Evolutionary conservation across 2,888 invertebrate species (phyloP), one percentile per base, ranked within the genome.

Genomic region (Polymixis lichenea): DNA sequence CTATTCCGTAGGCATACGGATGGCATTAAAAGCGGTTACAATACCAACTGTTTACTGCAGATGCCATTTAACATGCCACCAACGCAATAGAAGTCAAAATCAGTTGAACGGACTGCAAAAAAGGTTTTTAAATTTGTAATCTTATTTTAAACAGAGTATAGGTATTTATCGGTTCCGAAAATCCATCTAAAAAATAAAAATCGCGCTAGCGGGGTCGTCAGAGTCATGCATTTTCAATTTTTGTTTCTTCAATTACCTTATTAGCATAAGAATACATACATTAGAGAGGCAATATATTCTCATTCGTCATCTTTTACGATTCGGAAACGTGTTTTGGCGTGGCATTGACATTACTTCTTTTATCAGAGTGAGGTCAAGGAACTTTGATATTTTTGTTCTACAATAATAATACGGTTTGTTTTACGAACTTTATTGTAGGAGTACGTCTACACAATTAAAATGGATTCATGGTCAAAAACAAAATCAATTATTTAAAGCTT

Each of bases 361-460:
- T 85, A 83, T 83, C 83, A 72, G 58, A 62, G 17, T 15, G 22
- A 55, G 85, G 85, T 83, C 83, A 83, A 82, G 71, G 53, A 77
- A 77, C 85, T 64, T 58, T n/a, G 65, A 56, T 80, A 66, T 25
- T 80, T 67, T 58, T 15, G 19, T 43, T 70, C 38, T 68, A 32
- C 49, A 43, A 17, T 68, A 46, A 53, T 55, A 49, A 13, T 51
- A 19, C 22, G 49, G n/a, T 69, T 25, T 75, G 53, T 38, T 22
- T 53, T n/a, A 38, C 13, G 53, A 61, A 22, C 25, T 77, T 64
- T 22, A 6, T 17, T 58, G 9, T 32, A 49, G 13, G 7, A 55
- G 60, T 25, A 11, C 15, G 22, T 28, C 5, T 32, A 15, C 5
- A 51, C 22, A 32, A 22, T 25, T 76, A 8, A 19, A 19, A 49